phyloP scores from a whole-genome alignment of 2,113 vertebrate species.

The Pedionomus torquatus region DNA sequence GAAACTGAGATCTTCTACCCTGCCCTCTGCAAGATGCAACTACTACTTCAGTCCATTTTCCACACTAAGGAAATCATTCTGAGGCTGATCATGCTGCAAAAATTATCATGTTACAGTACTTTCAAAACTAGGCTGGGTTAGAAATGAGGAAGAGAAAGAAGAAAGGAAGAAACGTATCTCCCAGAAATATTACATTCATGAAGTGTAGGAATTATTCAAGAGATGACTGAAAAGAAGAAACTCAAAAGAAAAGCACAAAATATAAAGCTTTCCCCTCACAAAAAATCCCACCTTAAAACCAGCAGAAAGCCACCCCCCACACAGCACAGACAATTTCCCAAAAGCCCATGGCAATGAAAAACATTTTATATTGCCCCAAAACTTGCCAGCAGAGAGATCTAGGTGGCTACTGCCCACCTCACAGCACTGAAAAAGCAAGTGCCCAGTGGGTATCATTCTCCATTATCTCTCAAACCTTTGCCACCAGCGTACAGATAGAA shows the following conservation, averaged over 20 bases:
- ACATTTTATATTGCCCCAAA: constrained; percentile 71
- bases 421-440: constrained; percentile 19
- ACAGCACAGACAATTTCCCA: constrained; percentile 61
- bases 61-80: not conserved
- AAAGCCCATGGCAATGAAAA: constrained; percentile 72
- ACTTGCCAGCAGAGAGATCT: constrained; percentile 72
- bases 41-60: constrained; percentile 10
- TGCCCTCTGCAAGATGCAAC: not conserved
- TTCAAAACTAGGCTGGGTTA: not conserved
- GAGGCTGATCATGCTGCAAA: not conserved
- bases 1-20: constrained; percentile 5
- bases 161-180: constrained; percentile 49
- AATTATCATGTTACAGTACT: not conserved
- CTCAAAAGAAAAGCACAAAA: constrained; percentile 65
- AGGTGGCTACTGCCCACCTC: constrained; percentile 66
- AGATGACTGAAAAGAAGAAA: constrained; percentile 72
- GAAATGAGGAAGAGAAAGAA: constrained; percentile 49
- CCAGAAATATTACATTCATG: constrained; percentile 65
- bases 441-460: constrained; percentile 71
- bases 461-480: constrained; percentile 82
- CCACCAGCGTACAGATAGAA: constrained; percentile 73
- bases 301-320: not conserved
- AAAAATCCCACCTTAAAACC: not conserved
- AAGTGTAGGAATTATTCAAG: constrained; percentile 74
- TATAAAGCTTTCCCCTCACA: not conserved